These are phyloP conservation scores for Rapana venosa DNA, from an alignment of 2,888 invertebrate genomes.

Conservation along the genomic window DNA sequence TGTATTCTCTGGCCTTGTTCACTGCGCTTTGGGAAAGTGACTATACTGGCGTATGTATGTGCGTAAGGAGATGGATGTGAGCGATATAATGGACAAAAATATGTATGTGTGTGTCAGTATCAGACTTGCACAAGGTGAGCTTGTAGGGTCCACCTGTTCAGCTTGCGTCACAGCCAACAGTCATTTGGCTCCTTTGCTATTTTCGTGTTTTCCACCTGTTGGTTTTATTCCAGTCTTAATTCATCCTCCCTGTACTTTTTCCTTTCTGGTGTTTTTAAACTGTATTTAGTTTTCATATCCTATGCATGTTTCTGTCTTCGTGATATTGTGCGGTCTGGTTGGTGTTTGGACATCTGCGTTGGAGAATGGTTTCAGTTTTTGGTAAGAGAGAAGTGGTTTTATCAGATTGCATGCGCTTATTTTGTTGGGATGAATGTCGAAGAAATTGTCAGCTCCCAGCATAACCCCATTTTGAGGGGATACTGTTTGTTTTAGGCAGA, in stretches of 20 bases:
- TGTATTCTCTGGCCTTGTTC: constrained; percentile 23
- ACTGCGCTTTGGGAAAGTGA: not conserved
- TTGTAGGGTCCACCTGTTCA: not conserved
- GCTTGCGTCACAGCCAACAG: not conserved
- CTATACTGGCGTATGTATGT: not conserved
- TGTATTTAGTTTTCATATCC: not conserved
- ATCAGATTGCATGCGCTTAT: too few species aligned
- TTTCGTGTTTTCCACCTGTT: not conserved
- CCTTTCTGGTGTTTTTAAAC: not conserved
- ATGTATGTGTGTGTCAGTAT: not conserved
- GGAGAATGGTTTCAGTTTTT: too few species aligned
- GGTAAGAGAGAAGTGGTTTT: too few species aligned
- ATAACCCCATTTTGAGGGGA: too few species aligned
- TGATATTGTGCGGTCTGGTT: not conserved
- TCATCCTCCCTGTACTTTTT: not conserved
- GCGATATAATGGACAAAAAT: not conserved
- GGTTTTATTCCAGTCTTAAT: not conserved
- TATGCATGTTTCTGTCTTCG: not conserved
- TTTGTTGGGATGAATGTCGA: too few species aligned
- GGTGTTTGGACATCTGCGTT: not conserved
- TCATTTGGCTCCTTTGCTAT: not conserved
- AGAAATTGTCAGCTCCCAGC: too few species aligned
- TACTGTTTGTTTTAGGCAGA: too few species aligned
- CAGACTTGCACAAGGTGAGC: not conserved
- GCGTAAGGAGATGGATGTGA: not conserved